These are phyloP conservation scores for Hofmannophila pseudospretella DNA, from an alignment of 2,888 invertebrate species.

Conservation along the genomic window DNA sequence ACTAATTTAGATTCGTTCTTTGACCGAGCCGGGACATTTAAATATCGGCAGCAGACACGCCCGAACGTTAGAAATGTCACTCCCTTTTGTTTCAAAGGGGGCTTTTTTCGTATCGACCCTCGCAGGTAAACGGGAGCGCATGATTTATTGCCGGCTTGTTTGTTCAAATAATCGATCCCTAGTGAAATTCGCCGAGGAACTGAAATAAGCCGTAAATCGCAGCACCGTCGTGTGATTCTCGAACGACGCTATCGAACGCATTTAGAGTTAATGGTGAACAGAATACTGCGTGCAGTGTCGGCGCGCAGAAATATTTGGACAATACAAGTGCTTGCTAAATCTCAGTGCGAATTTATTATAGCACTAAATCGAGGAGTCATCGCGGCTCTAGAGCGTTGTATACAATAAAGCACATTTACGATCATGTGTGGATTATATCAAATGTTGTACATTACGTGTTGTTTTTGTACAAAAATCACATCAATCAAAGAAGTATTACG, in stretches of 20 bases:
- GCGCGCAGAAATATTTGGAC: slow-evolving; percentile 59
- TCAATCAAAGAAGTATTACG: slow-evolving; percentile 2
- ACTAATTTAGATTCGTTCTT: slow-evolving; percentile 11
- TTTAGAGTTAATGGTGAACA: slow-evolving; percentile 55
- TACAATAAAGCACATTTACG: slow-evolving; percentile 10
- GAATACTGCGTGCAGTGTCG: slow-evolving; percentile 36
- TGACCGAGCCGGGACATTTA: slow-evolving; percentile 14
- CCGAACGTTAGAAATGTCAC: slow-evolving; percentile 57
- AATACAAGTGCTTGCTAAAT: slow-evolving; percentile 52
- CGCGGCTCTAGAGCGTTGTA: slow-evolving; percentile 9
- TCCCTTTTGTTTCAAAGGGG: slow-evolving; percentile 62
- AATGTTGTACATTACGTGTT: not conserved
- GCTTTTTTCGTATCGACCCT: slow-evolving; percentile 65
- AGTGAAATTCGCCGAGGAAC: slow-evolving; percentile 30
- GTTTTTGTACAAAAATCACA: slow-evolving; percentile 4
- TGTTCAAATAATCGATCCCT: slow-evolving; percentile 73
- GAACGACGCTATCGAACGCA: slow-evolving; percentile 29
- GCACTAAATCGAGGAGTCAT: slow-evolving; percentile 41
- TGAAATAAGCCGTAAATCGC: slow-evolving; percentile 30
- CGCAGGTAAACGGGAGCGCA: slow-evolving; percentile 70
- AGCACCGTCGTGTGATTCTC: slow-evolving; percentile 27
- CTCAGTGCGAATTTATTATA: slow-evolving; percentile 52
- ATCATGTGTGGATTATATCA: slow-evolving; percentile 2
- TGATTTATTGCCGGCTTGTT: slow-evolving; percentile 74
- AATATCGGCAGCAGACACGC: slow-evolving; percentile 20